Conservation (phyloP, 2,888 invertebrate genomes). For the Drosophila mulleri region DNA sequence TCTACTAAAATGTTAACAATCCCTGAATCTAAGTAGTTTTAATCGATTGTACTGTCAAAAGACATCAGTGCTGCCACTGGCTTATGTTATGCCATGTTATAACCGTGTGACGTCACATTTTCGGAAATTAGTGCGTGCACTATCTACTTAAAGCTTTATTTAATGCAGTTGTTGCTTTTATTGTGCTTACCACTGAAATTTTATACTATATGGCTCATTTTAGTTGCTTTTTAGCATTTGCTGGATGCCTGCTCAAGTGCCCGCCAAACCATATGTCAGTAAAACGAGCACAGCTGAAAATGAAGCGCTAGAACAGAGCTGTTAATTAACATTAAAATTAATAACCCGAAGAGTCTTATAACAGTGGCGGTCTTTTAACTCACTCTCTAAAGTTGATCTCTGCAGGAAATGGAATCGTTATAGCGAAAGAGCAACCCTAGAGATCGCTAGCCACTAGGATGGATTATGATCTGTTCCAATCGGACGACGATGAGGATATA, state of each 20-base stretch:
- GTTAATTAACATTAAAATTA: neutral
- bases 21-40: too few species aligned
- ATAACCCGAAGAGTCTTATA: neutral
- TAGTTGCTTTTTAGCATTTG: neutral
- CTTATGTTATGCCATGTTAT: too few species aligned
- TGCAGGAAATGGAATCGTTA: neutral
- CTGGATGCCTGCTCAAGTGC: neutral
- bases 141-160: too few species aligned
- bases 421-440: neutral
- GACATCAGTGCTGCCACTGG: too few species aligned
- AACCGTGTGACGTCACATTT: too few species aligned
- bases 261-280: neutral
- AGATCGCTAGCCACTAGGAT: slow-evolving; percentile 46
- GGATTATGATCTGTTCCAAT: slow-evolving; percentile 85
- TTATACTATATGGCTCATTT: neutral
- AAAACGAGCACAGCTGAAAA: neutral
- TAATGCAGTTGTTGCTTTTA: neutral
- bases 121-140: too few species aligned
- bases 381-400: neutral
- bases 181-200: neutral
- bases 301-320: neutral
- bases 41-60: too few species aligned
- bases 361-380: neutral
- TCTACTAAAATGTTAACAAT: too few species aligned
- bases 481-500: slow-evolving; percentile 84